Evolutionary conservation across 2,113 vertebrate genomes (phyloP).

Genomic region (Oncorhynchus mykiss): DNA sequence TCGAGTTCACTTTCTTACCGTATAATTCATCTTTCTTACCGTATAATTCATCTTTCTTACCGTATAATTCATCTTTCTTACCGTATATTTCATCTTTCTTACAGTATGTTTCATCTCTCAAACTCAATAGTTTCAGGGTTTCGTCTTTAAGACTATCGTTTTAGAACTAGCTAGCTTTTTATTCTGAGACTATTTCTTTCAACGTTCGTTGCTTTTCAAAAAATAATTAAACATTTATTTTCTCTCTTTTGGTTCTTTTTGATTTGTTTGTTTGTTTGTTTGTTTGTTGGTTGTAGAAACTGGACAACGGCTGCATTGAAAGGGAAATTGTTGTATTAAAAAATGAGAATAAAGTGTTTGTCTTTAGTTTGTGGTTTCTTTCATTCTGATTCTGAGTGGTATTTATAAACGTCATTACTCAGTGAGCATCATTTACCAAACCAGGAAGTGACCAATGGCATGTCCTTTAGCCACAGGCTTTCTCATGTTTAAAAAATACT

Average conservation of each 20-base stretch:
- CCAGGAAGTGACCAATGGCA: no score
- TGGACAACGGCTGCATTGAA: conserved; percentile 34
- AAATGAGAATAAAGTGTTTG: conserved; percentile 9
- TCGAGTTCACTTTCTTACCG: not conserved
- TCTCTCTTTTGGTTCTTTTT: not conserved
- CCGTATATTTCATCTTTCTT: not conserved
- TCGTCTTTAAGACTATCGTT: not conserved
- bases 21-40: no score
- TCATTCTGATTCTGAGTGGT: no score
- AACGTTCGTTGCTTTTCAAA: not conserved
- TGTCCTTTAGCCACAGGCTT: no score
- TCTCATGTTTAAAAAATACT: no score
- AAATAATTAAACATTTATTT: no score
- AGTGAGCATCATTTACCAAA: no score
- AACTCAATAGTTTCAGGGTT: not conserved
- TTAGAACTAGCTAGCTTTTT: conserved; percentile 1
- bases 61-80: no score
- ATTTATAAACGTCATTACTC: no score
- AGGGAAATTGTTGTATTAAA: conserved; percentile 13
- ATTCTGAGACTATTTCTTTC: not conserved
- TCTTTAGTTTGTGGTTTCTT: not conserved
- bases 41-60: no score
- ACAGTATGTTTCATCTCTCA: not conserved
- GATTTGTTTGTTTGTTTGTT: conserved; percentile 1
- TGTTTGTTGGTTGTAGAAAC: conserved; percentile 27